These are phyloP conservation scores for Drosophila watanabei DNA, from an alignment of 1,140 invertebrate genomes.

Conservation along the genomic window DNA sequence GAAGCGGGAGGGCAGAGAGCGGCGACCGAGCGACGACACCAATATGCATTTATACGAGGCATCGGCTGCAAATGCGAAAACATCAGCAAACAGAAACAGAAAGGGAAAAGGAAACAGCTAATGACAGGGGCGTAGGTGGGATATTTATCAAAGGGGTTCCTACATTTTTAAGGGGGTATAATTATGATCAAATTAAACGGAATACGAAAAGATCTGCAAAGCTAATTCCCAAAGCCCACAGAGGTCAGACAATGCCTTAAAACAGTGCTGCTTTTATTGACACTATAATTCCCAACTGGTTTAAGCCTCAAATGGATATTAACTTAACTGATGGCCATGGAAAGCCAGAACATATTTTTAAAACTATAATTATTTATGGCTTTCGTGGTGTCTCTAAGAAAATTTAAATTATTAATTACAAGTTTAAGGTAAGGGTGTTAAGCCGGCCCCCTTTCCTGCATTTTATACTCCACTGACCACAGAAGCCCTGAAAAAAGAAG, in stretches of 20 bases:
- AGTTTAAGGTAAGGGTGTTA: not conserved
- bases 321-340: not conserved
- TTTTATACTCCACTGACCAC: not conserved
- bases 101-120: constrained; percentile 33
- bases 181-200: not conserved
- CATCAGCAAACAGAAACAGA: constrained; percentile 38
- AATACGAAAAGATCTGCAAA: not conserved
- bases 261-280: not conserved
- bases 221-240: not conserved
- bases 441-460: rapidly evolving
- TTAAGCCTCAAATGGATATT: not conserved
- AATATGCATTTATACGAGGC: constrained; percentile 73
- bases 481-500: constrained; percentile 17
- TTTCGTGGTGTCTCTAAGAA: no score
- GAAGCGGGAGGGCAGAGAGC: constrained; percentile 31
- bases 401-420: not conserved
- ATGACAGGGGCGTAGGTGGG: not conserved
- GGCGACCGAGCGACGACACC: constrained; percentile 37
- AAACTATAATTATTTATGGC: no score
- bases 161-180: no score
- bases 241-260: not conserved
- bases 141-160: not conserved
- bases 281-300: not conserved
- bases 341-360: not conserved
- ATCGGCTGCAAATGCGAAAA: constrained; percentile 51